A percentile compares a stretch with the other conserved stretches of the same genome.
These are phyloP conservation scores for Endomychus coccineus DNA, from an alignment of 2,888 invertebrate genomes.

Conservation along the genomic window DNA sequence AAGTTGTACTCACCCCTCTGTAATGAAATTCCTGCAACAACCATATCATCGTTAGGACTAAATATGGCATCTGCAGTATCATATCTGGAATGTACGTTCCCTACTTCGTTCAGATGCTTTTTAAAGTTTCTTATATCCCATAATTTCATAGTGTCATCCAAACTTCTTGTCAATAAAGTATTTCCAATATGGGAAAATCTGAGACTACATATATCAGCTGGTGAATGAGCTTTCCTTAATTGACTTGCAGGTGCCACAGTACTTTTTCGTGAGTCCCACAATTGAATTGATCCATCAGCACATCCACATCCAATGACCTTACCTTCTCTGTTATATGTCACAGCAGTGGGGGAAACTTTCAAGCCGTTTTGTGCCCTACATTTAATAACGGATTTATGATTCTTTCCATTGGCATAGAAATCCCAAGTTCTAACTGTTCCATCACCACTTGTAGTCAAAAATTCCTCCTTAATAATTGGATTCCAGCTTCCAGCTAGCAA, in stretches of 20 bases:
- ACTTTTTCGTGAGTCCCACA: slow-evolving; percentile 92
- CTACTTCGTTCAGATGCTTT: slow-evolving; percentile 62
- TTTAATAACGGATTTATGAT: slow-evolving; percentile 79
- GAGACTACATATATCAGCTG: slow-evolving; percentile 75
- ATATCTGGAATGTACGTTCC: slow-evolving; percentile 72
- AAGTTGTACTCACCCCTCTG: slow-evolving; percentile 53
- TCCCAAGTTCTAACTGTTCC: slow-evolving; percentile 91
- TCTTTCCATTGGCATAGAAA: slow-evolving; percentile 62
- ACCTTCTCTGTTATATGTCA: slow-evolving; percentile 56
- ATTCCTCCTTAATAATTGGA: slow-evolving; percentile 83
- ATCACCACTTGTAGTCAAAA: slow-evolving; percentile 90
- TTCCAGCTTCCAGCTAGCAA: slow-evolving; percentile 91
- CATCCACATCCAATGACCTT: slow-evolving; percentile 67
- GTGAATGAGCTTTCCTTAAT: slow-evolving; percentile 73
- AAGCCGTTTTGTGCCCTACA: slow-evolving; percentile 79
- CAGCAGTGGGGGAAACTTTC: slow-evolving; percentile 54
- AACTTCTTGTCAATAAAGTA: slow-evolving; percentile 70
- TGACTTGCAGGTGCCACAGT: slow-evolving; percentile 81
- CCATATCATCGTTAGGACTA: slow-evolving; percentile 86
- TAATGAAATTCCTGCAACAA: slow-evolving; percentile 82
- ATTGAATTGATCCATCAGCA: slow-evolving; percentile 89
- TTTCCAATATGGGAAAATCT: slow-evolving; percentile 82
- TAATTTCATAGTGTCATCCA: slow-evolving; percentile 89
- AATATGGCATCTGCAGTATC: slow-evolving; percentile 76
- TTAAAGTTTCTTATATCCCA: slow-evolving; percentile 89